These are phyloP conservation scores for Bombus sibiricus DNA, from an alignment of 1,140 invertebrate species.

Conservation along the genomic window DNA sequence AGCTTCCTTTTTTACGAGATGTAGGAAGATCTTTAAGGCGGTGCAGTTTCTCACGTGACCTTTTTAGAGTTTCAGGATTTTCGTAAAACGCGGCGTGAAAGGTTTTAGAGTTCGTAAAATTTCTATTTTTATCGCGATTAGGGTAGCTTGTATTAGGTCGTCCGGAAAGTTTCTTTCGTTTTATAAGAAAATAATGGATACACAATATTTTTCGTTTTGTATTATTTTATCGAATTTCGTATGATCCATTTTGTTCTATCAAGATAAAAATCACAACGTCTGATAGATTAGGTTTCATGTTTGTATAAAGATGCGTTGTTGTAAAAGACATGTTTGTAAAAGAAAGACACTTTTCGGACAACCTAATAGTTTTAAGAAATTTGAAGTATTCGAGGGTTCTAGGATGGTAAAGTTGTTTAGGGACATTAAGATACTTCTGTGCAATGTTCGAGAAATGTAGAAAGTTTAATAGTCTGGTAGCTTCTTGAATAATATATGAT, in stretches of 20 bases:
- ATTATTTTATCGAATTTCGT: too few species aligned
- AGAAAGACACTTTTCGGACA: too few species aligned
- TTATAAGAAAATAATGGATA: too few species aligned
- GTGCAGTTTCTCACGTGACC: neutral
- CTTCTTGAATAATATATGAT: neutral
- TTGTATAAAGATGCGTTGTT: too few species aligned
- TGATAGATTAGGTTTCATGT: too few species aligned
- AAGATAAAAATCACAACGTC: too few species aligned
- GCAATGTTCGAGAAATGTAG: neutral
- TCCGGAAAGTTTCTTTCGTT: too few species aligned
- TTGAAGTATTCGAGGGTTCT: neutral
- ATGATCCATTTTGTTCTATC: too few species aligned
- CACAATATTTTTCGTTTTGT: too few species aligned
- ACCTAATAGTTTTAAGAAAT: neutral
- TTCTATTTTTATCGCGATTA: neutral
- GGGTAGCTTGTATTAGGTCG: too few species aligned
- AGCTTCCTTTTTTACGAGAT: neutral
- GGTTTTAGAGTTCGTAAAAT: neutral
- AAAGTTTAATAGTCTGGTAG: neutral
- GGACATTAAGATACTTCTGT: neutral
- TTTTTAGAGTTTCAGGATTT: neutral
- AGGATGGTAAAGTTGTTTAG: neutral
- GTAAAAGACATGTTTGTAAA: too few species aligned
- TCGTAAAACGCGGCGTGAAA: rapidly evolving
- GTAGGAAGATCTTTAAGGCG: neutral